Base-by-base conservation (phyloP, 92 coral and sea anemone genomes). In the Phenganax marumi region DNA sequence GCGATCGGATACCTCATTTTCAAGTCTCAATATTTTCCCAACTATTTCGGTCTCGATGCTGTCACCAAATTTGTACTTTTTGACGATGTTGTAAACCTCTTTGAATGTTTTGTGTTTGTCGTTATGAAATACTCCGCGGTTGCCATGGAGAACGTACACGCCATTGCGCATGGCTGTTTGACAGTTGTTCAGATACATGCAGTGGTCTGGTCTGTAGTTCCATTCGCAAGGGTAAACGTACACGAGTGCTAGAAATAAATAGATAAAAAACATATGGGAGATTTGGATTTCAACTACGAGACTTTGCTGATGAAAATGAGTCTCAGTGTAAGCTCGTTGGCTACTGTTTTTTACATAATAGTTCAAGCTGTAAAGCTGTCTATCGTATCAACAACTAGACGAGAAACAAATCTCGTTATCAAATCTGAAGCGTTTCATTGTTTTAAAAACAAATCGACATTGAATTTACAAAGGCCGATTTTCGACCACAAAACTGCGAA, bases 171-270 rank as follows among this genome's bases (percentile, higher is more conserved):
- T 74, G 51, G 96, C 97, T 26, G 90, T 75, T 19, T 76, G 72
- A 79, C 99, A 96, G 83, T 91, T 92, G 82, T 89, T 96, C 21
- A 94, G 93, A 26, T 92, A 92, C 87, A 92, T 95, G 85, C 98
- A 95, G 85, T 95, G 97, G 57, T 95, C 98, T 21, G 97, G 89
- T n/a, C 98, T 90, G 79, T 87, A 95, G 87, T 95, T 95, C 98
- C 98, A 95, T 50, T 95, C 95, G 75, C 98, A 95, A 12, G 89
- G 55, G 81, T 87, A 88, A 33, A 87, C 86, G 64, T 92, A 89
- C 39, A 95, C 70, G 57, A 77, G 77, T 18, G 87, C 98, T 95
- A 81, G n/a, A 33, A 70, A 76, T 71, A 86, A 81, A 39, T 11
- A 18, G 12, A 50, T 78, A 16, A 48, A 17, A 18, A 66, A 50